phyloP scores from a whole-genome alignment of 1,140 invertebrate genomes.

The Branchinecta lindahli region DNA sequence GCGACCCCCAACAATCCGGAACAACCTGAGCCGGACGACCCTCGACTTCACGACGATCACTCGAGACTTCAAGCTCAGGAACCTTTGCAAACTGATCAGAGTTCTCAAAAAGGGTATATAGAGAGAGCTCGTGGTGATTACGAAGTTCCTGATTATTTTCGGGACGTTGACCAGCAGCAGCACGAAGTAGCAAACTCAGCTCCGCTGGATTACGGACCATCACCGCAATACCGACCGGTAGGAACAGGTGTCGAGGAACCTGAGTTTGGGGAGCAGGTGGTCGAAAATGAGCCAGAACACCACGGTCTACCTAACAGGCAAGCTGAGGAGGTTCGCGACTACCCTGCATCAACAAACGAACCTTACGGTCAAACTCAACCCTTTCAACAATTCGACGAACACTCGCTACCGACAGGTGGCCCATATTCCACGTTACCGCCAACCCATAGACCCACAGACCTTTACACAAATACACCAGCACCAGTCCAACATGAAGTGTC shows the following conservation, averaged over 20 bases:
- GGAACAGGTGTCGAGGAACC: not conserved
- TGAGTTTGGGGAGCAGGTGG: not conserved
- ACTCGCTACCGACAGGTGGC: no score
- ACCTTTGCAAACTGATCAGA: not conserved
- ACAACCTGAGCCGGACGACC: not conserved
- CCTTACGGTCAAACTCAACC: no score
- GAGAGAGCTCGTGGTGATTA: not conserved
- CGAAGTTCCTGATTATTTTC: not conserved
- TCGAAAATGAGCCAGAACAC: no score
- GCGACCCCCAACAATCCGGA: not conserved
- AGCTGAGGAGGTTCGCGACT: no score
- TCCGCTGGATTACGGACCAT: not conserved
- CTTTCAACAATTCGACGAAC: no score
- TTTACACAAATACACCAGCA: no score
- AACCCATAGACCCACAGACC: no score
- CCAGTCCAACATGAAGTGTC: no score
- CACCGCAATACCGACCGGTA: not conserved
- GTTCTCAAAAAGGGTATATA: not conserved
- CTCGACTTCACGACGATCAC: slow-evolving; percentile 5
- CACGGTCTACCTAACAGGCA: no score
- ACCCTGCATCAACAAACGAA: no score
- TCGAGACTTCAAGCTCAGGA: not conserved
- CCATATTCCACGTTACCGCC: no score
- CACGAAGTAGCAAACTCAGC: not conserved
- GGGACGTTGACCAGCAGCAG: not conserved